Conservation (phyloP, 2,113 vertebrate species). For the Columba janthina region DNA sequence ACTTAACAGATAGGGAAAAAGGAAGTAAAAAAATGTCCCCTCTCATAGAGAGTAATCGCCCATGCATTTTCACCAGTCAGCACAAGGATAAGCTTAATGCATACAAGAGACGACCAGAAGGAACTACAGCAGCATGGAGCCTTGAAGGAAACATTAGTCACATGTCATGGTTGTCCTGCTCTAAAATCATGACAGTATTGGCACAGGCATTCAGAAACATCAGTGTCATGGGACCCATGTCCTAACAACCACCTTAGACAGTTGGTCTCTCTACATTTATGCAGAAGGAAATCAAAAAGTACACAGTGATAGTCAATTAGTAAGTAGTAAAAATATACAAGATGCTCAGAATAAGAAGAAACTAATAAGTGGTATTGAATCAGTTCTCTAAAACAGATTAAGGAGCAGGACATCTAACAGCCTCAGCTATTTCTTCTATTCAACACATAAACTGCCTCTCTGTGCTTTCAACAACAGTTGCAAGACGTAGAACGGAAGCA, state of each 20-base stretch:
- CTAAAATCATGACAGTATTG: background rate
- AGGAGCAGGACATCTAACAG: background rate
- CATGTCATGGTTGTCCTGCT: rapidly evolving
- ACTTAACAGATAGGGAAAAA: background rate
- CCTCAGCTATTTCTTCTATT: background rate
- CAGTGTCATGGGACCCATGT: rapidly evolving
- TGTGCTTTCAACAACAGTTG: background rate
- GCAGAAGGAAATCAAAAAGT: background rate
- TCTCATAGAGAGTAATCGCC: background rate
- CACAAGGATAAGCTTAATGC: background rate
- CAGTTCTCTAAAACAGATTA: background rate
- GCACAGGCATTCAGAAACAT: background rate
- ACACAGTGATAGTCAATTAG: background rate
- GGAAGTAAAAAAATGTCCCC: background rate
- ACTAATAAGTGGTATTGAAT: background rate
- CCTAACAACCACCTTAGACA: background rate
- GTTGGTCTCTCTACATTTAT: background rate
- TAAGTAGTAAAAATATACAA: background rate
- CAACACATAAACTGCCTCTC: background rate
- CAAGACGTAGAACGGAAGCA: background rate
- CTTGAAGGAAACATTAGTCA: background rate
- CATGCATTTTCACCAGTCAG: background rate
- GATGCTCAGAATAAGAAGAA: background rate
- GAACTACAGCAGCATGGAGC: background rate
- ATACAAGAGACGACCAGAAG: background rate